Evolutionary conservation across 2,113 vertebrate species (phyloP).

Genomic region (Corythoichthys intestinalis): DNA sequence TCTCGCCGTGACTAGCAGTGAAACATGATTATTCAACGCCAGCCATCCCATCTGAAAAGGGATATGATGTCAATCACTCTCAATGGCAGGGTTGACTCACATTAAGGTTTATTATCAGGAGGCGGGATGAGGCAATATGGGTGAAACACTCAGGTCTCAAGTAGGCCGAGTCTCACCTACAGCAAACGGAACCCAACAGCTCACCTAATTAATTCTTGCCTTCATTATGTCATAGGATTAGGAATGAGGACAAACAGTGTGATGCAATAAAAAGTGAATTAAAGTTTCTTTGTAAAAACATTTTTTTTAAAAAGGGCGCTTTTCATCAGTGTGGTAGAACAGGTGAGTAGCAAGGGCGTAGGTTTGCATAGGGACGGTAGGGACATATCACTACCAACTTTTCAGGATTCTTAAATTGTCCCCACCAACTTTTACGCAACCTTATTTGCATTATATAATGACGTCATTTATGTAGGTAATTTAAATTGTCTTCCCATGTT

Average conservation of each 20-base stretch:
- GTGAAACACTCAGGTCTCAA: conserved; percentile 38
- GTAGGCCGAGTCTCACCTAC: conserved; percentile 39
- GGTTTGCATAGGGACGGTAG: no score
- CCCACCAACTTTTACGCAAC: no score
- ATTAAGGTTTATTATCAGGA: conserved; percentile 28
- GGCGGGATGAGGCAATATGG: conserved; percentile 44
- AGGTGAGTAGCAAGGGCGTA: background rate
- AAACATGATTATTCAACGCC: no score
- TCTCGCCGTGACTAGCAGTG: no score
- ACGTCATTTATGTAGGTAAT: no score
- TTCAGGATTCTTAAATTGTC: no score
- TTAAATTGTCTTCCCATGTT: no score
- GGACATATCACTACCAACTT: no score
- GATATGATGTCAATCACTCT: no score
- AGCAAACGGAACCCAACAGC: conserved; percentile 26
- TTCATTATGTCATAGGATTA: conserved; percentile 18
- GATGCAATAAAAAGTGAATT: background rate
- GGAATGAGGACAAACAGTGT: background rate
- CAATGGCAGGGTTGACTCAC: conserved; percentile 18
- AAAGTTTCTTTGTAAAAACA: background rate
- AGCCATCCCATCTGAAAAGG: no score
- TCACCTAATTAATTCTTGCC: conserved; percentile 17
- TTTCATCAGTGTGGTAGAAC: background rate
- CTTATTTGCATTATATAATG: no score
- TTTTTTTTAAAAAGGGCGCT: background rate